Evolutionary conservation across 2,113 vertebrate genomes (phyloP).

Genomic region (Pelecanoides urinatrix): DNA sequence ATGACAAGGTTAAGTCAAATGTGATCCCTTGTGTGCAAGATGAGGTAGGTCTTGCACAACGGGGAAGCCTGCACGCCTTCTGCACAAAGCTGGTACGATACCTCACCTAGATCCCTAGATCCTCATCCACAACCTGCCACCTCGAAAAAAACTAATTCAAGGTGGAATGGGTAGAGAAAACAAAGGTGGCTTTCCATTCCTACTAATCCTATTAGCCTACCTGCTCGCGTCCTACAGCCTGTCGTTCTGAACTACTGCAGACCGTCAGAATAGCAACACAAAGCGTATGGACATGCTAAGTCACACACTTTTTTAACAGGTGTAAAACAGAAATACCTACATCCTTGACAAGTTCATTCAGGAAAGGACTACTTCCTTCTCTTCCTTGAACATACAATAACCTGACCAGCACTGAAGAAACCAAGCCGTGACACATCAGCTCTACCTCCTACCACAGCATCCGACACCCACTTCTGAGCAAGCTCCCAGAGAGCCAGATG

Average conservation of each 20-base stretch:
- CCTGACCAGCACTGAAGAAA: neutral
- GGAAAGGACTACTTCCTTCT: neutral
- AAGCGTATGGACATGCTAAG: fast-evolving
- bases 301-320: neutral
- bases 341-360: neutral
- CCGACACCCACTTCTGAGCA: no score
- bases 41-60: fast-evolving
- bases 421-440: neutral
- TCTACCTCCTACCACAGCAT: neutral
- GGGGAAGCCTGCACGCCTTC: neutral
- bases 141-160: neutral
- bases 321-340: neutral
- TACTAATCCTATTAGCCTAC: neutral
- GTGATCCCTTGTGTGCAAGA: neutral
- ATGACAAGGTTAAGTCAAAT: neutral
- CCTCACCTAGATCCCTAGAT: neutral
- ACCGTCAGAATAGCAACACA: neutral
- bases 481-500: neutral
- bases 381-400: neutral
- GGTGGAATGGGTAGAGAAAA: neutral
- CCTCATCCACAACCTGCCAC: neutral
- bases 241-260: neutral
- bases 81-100: neutral
- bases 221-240: neutral
- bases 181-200: no score